phyloP scores from a whole-genome alignment of 1,140 invertebrate species.

The Drosophila sucinea region DNA sequence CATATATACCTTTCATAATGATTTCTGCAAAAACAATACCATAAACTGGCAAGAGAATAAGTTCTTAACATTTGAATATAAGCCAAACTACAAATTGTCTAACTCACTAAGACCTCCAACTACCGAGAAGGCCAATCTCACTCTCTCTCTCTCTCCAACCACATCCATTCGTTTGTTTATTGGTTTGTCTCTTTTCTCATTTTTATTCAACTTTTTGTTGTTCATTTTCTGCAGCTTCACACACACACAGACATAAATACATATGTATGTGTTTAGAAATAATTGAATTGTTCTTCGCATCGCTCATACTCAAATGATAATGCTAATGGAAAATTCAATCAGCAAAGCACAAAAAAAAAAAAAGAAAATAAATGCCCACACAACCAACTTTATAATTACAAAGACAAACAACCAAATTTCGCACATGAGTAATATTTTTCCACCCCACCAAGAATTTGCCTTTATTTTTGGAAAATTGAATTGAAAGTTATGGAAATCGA shows the following conservation, averaged over 20 bases:
- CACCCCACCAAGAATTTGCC: not conserved
- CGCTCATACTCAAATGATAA: slow-evolving; percentile 14
- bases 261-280: not conserved
- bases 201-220: slow-evolving; percentile 6
- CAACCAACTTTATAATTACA: slow-evolving; percentile 16
- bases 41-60: slow-evolving; percentile 75
- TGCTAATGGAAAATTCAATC: slow-evolving; percentile 47
- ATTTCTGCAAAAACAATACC: slow-evolving; percentile 63
- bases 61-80: slow-evolving; percentile 50
- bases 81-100: slow-evolving; percentile 23
- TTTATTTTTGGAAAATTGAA: not conserved
- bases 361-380: not conserved
- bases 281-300: slow-evolving; percentile 25
- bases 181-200: not conserved
- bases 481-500: not conserved
- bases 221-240: slow-evolving; percentile 15
- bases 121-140: not conserved
- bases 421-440: not conserved
- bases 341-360: slow-evolving; percentile 17
- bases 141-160: too few relatives aligned
- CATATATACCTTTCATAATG: slow-evolving; percentile 1
- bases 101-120: not conserved
- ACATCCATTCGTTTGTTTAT: not conserved
- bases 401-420: slow-evolving; percentile 8
- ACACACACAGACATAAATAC: not conserved